Evolutionary conservation across 1,140 invertebrate genomes (phyloP).

Genomic region (Lepidurus arcticus): DNA sequence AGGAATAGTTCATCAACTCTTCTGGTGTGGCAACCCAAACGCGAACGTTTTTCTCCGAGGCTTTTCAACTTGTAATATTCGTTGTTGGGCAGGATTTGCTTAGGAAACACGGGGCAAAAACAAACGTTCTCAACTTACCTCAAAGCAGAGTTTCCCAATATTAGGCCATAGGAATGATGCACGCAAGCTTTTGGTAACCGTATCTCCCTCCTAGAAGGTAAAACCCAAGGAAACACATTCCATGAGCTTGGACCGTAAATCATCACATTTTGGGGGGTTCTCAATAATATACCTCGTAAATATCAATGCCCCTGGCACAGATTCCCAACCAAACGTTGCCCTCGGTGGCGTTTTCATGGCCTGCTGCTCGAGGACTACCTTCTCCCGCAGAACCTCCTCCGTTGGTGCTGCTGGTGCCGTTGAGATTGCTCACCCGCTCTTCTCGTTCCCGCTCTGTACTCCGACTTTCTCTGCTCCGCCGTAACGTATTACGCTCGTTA

Average conservation of each 20-base stretch:
- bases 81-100: background rate
- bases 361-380: conserved; percentile 23
- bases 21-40: too few species aligned
- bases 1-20: conserved; percentile 3
- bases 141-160: conserved; percentile 88
- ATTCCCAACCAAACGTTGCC: conserved; percentile 72
- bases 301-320: conserved; percentile 77
- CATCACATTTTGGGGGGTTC: conserved; percentile 30
- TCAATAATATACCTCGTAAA: conserved; percentile 52
- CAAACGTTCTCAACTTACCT: conserved; percentile 51
- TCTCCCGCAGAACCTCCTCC: background rate
- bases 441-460: conserved; percentile 38
- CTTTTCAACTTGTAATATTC: too few species aligned
- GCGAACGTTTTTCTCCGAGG: too few species aligned
- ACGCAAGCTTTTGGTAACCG: conserved; percentile 33
- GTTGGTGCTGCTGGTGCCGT: conserved; percentile 28
- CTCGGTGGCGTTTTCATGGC: conserved; percentile 39
- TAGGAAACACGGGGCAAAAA: background rate
- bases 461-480: conserved; percentile 33
- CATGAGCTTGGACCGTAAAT: background rate
- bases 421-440: background rate
- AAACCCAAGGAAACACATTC: conserved; percentile 16
- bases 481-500: conserved; percentile 3
- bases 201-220: conserved; percentile 34
- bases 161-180: conserved; percentile 81